Percentiles rank a stretch among this genome's conserved stretches.
These are phyloP conservation scores for Aselliscus stoliczkanus DNA, from an alignment of 2,797 vertebrate species.

Conservation along the genomic window DNA sequence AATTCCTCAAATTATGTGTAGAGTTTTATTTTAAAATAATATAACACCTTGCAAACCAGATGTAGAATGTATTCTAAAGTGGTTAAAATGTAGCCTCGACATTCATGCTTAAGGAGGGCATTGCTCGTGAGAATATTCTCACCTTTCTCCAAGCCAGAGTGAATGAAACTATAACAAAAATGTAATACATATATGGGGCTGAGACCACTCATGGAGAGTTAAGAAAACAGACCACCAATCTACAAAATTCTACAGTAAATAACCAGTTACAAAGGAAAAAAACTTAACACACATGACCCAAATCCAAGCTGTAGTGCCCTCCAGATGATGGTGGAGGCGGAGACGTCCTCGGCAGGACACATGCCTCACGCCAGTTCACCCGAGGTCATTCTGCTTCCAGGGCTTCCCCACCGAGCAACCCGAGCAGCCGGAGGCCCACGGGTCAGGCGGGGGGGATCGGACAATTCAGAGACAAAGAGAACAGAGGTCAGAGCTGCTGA, in stretches of 20 bases:
- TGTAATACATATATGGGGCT: rapidly evolving
- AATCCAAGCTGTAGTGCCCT: rapidly evolving
- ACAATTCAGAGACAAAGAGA: neutral
- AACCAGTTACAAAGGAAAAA: neutral
- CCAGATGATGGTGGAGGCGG: rapidly evolving
- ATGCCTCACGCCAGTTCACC: neutral
- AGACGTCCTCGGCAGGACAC: rapidly evolving
- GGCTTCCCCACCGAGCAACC: rapidly evolving
- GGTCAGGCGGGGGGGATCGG: rapidly evolving
- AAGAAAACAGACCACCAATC: neutral
- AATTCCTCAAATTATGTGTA: neutral
- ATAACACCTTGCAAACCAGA: neutral
- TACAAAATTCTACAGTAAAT: neutral
- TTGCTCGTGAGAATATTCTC: neutral
- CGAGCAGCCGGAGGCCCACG: neutral
- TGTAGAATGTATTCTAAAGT: neutral
- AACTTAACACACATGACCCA: rapidly evolving
- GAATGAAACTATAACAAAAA: neutral
- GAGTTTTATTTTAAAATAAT: neutral
- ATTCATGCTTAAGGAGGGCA: neutral
- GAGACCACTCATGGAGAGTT: neutral
- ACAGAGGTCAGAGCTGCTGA: neutral
- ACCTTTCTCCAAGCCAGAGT: neutral
- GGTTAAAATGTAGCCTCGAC: neutral
- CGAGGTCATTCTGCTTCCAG: rapidly evolving